Evolutionary conservation across 1,140 invertebrate species (phyloP), one percentile per base, ranked within the genome.

Genomic region (Penaeus vannamei): DNA sequence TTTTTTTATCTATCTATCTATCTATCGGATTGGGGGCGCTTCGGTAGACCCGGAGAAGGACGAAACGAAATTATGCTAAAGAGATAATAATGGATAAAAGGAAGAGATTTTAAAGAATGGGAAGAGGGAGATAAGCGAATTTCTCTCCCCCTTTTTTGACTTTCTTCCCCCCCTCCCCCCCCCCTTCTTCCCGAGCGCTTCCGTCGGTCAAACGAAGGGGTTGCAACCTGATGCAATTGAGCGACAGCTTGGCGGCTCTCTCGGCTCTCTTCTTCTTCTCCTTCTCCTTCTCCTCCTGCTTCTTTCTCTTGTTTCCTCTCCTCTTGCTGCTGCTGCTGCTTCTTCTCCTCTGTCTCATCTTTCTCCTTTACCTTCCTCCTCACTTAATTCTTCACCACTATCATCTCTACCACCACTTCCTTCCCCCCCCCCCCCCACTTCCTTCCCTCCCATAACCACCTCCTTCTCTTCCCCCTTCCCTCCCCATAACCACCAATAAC

Each of bases 91-190:
- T 53, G 53, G 14, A 53, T 53, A 53, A 53, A 46, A 53, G 53
- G 53, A 53, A 53, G 8, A 53, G 53, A 53, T 53, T 53, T n/a
- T n/a, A n/a, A 53, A 53, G 14, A 53, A 53, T 8, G 12, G 1
- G 53, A 53, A 53, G 53, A 53, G 53, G 53, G 53, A 53, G 53
- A 53, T 53, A 53, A 53, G 8, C 17, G 53, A 53, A 53, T 53
- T 53, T 53, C 53, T 53, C 17, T 53, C 53, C 53, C 53, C 53
- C 42, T n/a, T n/a, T 53, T 53, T 53, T 81, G 42, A 81, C 66
- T 86, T 86, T 62, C 29, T n/a, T 42, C 76, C 42, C 77, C 77
- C 29, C 59, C 32, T 59, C 59, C 66, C 22, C 61, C 76, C 42
- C 77, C 77, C 29, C 59, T n/a, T 59, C 59, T 84, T 12, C 61